Conservation (phyloP, 2,113 vertebrate genomes). For the Ivindomyrus marchei region DNA sequence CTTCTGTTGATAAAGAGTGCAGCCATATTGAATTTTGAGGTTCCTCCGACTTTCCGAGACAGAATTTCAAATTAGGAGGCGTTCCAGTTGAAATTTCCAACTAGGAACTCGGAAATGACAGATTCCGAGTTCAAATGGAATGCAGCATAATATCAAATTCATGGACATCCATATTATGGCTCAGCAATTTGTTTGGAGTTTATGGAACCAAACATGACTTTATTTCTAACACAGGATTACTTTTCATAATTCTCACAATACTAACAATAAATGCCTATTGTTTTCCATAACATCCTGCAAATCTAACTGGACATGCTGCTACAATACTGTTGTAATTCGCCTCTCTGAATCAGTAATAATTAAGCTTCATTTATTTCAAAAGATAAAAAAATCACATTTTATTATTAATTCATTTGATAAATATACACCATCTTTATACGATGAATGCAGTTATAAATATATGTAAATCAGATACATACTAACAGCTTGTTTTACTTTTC, state of each 20-base stretch:
- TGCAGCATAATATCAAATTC: background rate
- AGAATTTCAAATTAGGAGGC: background rate
- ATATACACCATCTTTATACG: background rate
- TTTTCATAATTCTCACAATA: background rate
- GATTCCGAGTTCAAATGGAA: background rate
- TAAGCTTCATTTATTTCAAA: background rate
- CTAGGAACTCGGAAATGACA: background rate
- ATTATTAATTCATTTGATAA: background rate
- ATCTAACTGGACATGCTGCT: background rate
- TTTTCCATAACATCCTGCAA: background rate
- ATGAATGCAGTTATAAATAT: conserved; percentile 38
- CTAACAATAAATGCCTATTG: background rate
- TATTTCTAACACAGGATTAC: background rate
- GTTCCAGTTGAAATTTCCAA: background rate
- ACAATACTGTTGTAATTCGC: background rate
- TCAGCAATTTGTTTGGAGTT: background rate
- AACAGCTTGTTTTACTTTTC: conserved; percentile 27
- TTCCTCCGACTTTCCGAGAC: background rate
- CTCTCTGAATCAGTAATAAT: background rate
- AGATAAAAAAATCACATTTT: background rate
- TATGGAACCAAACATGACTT: background rate
- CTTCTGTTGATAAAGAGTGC: background rate
- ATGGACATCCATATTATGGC: background rate
- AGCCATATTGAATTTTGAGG: background rate
- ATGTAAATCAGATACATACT: conserved; percentile 25